These are phyloP conservation scores for Crenichthys baileyi DNA, from an alignment of 2,797 vertebrate genomes.

Conservation along the genomic window DNA sequence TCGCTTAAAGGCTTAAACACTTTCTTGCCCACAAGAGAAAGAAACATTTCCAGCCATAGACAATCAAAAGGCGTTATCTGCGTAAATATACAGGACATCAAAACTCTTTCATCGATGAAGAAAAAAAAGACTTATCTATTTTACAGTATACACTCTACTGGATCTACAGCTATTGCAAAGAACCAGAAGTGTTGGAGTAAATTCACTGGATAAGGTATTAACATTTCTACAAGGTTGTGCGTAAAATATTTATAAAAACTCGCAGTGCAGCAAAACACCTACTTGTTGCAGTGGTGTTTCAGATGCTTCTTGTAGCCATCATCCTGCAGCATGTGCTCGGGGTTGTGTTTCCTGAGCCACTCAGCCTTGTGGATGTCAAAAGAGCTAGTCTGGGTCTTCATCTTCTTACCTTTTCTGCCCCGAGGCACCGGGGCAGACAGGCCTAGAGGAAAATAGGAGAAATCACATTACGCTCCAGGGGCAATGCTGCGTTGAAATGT, in stretches of 20 bases:
- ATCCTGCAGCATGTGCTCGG: constrained; percentile 96
- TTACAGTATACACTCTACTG: too few species aligned
- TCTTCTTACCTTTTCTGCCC: constrained; percentile 97
- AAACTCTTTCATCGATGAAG: constrained; percentile 4
- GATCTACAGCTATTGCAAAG: background rate
- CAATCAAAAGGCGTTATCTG: constrained; percentile 3
- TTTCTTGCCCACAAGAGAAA: constrained; percentile 11
- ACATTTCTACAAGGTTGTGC: background rate
- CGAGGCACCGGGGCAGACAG: constrained; percentile 97
- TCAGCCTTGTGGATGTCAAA: constrained; percentile 99
- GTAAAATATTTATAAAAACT: background rate
- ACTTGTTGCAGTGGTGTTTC: constrained; percentile 99
- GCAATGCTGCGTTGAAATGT: background rate
- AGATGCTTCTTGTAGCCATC: constrained; percentile 99
- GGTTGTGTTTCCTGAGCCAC: constrained; percentile 98
- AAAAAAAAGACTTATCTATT: background rate
- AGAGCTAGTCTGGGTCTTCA: constrained; percentile 94
- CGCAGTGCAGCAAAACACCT: constrained; percentile 57
- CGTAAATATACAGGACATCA: background rate
- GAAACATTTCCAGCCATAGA: constrained; percentile 9
- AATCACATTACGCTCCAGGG: background rate
- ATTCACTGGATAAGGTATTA: background rate
- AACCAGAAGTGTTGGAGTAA: background rate
- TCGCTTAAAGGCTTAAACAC: constrained; percentile 32
- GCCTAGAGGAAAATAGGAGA: constrained; percentile 73